Evolutionary conservation across 2,888 invertebrate genomes (phyloP), one percentile per base, ranked within the genome.

Genomic region (Stenodera caucasica): DNA sequence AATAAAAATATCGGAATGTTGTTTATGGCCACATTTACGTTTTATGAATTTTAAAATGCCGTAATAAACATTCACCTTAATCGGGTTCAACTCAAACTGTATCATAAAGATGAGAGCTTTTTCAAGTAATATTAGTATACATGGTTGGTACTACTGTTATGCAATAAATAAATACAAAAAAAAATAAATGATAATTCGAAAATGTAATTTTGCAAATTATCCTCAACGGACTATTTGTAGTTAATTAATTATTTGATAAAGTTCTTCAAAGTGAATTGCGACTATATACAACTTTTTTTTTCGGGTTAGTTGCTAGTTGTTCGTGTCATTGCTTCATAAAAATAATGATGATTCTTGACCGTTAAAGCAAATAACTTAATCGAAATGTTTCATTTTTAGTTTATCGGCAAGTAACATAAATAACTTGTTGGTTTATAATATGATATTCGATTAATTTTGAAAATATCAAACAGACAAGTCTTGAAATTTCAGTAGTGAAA

Each of bases 1-100:
- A 40, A 57, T 53, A 57, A 57, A 53, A 57, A 32, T 50, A 61
- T 37, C 40, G 21, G 32, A 26, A 21, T 37, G 29, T 54, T 54
- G 53, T 60, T 60, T 60, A 52, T 55, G 35, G 45, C n/a, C 14
- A 23, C 18, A 53, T 30, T 45, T 60, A 37, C 56, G 51, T 60
- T 60, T 60, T 60, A 60, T 57, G 60, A 60, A 60, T 40, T 60
- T 60, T 57, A 57, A 60, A 60, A 60, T 56, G 29, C 45, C 32
- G 60, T 49, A 53, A 51, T 60, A 60, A 60, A 60, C 56, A 56
- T 56, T 55, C 55, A 49, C 55, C 49, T 60, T 56, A 56, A 60
- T 60, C 60, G 60, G 60, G 32, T 60, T 53, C 49, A 33, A 58
- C 50, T 60, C 56, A 45, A 60, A 60, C 45, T 60, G 60, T 60